Percentiles rank a stretch among this genome's conserved stretches.
These are phyloP conservation scores for Diplodus puntazzo DNA, from an alignment of 2,797 vertebrate genomes.

Conservation along the genomic window DNA sequence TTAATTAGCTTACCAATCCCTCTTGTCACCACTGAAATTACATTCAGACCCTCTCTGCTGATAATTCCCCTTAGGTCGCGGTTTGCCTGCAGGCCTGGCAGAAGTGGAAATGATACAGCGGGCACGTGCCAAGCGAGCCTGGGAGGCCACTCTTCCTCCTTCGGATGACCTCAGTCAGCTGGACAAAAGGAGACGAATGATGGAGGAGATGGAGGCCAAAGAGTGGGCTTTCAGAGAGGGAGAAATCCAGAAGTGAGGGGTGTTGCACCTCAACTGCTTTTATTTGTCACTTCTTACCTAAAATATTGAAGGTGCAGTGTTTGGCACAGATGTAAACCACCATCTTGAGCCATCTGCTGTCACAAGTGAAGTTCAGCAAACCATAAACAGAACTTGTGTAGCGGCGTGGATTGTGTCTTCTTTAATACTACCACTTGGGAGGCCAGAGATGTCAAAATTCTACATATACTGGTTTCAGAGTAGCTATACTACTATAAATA, in stretches of 20 bases:
- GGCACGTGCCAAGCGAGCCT: conserved; percentile 87
- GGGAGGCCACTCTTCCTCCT: conserved; percentile 91
- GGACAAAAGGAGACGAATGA: conserved; percentile 90
- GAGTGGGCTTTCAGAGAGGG: conserved; percentile 95
- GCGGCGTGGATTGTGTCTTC: no score
- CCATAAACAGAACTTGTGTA: neutral
- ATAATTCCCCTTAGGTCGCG: conserved; percentile 82
- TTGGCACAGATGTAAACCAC: conserved; percentile 1
- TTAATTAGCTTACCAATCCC: neutral
- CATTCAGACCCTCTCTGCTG: conserved; percentile 8
- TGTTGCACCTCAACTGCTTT: neutral
- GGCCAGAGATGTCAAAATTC: neutral
- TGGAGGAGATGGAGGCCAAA: conserved; percentile 93
- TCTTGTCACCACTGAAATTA: neutral
- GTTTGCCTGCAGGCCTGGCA: conserved; percentile 91
- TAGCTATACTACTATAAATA: no score
- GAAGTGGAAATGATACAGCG: conserved; percentile 95
- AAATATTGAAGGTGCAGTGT: neutral
- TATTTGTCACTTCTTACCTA: neutral
- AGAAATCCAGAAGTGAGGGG: conserved; percentile 92
- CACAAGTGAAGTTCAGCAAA: neutral
- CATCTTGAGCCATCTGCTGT: neutral
- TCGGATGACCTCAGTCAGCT: conserved; percentile 83
- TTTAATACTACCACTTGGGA: no score
- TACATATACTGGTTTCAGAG: neutral